Evolutionary conservation across 1,140 invertebrate genomes (phyloP).

Genomic region (Heliconius hermathena): DNA sequence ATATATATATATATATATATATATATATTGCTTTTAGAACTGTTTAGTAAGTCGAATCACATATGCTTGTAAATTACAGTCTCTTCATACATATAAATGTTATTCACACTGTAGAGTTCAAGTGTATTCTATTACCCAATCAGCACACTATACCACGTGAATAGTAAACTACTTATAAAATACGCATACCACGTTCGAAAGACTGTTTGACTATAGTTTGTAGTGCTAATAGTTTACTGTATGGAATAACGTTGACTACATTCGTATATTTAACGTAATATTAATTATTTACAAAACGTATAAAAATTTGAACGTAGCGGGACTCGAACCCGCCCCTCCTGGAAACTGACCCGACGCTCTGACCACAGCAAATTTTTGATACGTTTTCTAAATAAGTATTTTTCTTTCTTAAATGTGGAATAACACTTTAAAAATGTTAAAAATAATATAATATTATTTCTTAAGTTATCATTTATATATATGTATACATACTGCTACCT

Average conservation of each 20-base stretch:
- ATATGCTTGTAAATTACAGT: neutral
- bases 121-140: slow-evolving; percentile 26
- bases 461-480: neutral
- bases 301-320: no score
- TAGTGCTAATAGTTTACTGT: slow-evolving; percentile 6
- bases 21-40: neutral
- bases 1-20: no score
- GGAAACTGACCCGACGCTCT: no score
- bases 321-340: no score
- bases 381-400: no score
- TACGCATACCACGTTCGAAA: neutral
- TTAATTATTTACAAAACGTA: no score
- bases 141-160: slow-evolving; percentile 9
- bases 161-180: slow-evolving; percentile 25
- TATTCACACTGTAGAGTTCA: slow-evolving; percentile 28
- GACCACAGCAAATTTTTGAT: no score
- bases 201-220: neutral
- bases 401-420: no score
- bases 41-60: neutral
- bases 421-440: no score
- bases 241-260: neutral
- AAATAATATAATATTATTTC: no score
- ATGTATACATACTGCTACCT: no score
- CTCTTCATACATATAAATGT: slow-evolving; percentile 1
- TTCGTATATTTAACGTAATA: neutral